Evolutionary conservation across 2,888 invertebrate species (phyloP).

Genomic region (Ligdia adustata): DNA sequence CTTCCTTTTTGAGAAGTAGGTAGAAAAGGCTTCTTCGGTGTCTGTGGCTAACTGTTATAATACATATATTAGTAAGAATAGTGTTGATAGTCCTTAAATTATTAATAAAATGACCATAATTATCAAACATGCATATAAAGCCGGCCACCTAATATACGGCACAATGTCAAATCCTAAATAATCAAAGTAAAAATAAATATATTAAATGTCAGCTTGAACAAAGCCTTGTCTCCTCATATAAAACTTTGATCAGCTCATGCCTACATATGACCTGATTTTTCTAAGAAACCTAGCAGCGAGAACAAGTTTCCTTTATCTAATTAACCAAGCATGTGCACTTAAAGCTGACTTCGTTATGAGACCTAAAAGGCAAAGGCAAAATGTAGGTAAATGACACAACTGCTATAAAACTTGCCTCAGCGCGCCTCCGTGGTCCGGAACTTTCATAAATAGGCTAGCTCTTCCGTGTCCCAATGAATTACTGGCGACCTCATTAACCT

Average conservation of each 20-base stretch:
- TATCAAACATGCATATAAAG: too few relatives aligned
- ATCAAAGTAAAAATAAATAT: too few relatives aligned
- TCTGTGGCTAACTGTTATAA: too few relatives aligned
- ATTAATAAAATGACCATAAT: too few relatives aligned
- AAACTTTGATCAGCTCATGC: constrained; percentile 9
- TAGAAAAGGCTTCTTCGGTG: too few relatives aligned
- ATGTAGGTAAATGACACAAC: constrained; percentile 48
- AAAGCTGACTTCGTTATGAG: constrained; percentile 44
- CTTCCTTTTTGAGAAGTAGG: too few relatives aligned
- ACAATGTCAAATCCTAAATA: too few relatives aligned
- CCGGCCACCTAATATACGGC: too few relatives aligned
- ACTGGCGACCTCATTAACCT: constrained; percentile 77
- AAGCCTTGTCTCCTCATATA: constrained; percentile 1
- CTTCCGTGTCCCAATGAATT: constrained; percentile 72
- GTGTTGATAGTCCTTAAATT: too few relatives aligned
- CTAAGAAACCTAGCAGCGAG: constrained; percentile 26
- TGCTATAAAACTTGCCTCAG: constrained; percentile 48
- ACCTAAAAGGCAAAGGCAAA: constrained; percentile 51
- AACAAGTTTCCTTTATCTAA: constrained; percentile 34
- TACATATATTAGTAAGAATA: too few relatives aligned
- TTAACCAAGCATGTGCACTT: constrained; percentile 36
- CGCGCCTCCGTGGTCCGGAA: constrained; percentile 36
- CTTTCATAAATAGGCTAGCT: constrained; percentile 57
- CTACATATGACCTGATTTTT: constrained; percentile 38
- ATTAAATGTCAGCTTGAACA: not conserved